Base-by-base conservation (phyloP, 1,140 invertebrate species). In the Drosophila triauraria region DNA sequence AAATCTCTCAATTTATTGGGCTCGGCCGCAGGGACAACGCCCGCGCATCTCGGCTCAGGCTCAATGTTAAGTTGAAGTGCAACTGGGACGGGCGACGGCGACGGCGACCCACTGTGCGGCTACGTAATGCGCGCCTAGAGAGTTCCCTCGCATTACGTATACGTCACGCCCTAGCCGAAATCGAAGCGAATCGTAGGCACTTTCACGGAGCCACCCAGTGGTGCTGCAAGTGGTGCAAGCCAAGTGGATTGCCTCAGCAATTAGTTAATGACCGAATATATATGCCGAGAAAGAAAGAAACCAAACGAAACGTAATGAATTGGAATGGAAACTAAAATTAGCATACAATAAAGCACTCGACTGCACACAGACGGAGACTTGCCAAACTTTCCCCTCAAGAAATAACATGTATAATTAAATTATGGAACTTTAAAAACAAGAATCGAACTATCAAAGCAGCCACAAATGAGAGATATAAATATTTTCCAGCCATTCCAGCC, bases 191-290 rank as follows among this genome's bases (percentile, higher is more conserved):
- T 70, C 38, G 65, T 23, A 67, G 68, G 69, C 43, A 81, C 82
- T 87, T 82, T 82, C 76, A 80, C 76, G 75, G 58, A 51, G 67
- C 78, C 46, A 44, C 61, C 51, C 38, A 42, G 23, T 44, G 50
- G 27, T 23, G 43, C 53, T 40, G 20, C 53, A n/a, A 56, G 51
- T 78, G 74, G 56, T 59, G 75, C 75, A 78, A 78, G 38, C 35
- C 65, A 78, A 78, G 38, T 23, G 40, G 72, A 84, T 88, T 88
- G 87, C 80, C 84, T 88, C 85, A 88, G 77, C 80, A 87, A 87
- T 87, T 88, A 87, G 85, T 88, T 90, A 90, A 90, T 88, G 85
- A 84, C 84, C 84, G 87, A 90, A 90, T 88, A 88, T 90, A 74
- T 88, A 88, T 88, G 84, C 84, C 84, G 65, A 59, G 83, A 82